These are phyloP conservation scores for Cichladusa arquata DNA, from an alignment of 2,113 vertebrate species.

Conservation along the genomic window DNA sequence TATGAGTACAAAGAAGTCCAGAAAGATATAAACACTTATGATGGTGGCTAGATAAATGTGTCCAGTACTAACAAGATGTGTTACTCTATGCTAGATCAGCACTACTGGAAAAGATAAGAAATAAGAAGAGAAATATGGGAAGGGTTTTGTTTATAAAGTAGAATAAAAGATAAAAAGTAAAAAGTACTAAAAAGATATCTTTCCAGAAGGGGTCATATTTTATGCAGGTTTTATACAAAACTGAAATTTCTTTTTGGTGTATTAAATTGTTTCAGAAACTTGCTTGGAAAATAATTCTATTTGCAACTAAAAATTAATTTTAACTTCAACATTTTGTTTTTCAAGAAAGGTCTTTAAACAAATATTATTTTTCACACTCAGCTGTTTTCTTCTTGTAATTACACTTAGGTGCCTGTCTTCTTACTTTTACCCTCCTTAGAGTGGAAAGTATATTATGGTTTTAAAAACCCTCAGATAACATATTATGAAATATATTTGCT, in stretches of 20 bases:
- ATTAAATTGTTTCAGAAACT: background rate
- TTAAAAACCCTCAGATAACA: background rate
- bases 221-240: background rate
- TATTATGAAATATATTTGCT: background rate
- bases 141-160: background rate
- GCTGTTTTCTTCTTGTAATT: background rate
- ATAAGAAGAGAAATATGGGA: background rate
- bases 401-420: background rate
- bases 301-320: background rate
- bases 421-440: background rate
- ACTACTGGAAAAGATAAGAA: background rate
- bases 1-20: background rate
- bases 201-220: background rate
- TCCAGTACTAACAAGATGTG: background rate
- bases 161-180: background rate
- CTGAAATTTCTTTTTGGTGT: background rate
- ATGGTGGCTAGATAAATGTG: background rate
- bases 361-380: background rate
- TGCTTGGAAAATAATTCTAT: background rate
- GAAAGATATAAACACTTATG: background rate
- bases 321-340: background rate
- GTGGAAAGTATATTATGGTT: background rate
- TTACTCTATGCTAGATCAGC: background rate
- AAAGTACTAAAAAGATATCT: background rate
- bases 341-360: background rate